Percentiles rank a stretch among this genome's conserved stretches.
Conservation (phyloP, 2,888 invertebrate genomes). For the Vesta saturnalis region DNA sequence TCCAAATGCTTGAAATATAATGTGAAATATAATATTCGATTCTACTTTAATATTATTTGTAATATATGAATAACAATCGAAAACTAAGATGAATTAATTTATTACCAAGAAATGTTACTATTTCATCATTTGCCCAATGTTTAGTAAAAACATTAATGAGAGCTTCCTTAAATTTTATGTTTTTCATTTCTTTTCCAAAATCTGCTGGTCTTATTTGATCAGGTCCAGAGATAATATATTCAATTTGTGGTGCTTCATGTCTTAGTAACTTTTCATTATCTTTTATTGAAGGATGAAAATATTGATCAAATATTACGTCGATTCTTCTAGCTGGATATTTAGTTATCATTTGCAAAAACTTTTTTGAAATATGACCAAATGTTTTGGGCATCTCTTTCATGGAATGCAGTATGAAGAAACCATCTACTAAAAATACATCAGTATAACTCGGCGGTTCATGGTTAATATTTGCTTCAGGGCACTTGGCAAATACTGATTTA, state of each 20-base stretch:
- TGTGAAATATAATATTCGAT: too few relatives aligned
- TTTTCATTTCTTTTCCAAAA: constrained; percentile 4
- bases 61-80: too few relatives aligned
- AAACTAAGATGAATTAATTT: background rate
- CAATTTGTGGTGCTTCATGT: background rate
- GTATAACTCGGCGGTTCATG: constrained; percentile 24
- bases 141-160: background rate
- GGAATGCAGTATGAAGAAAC: constrained; percentile 45
- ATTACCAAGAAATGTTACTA: background rate
- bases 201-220: background rate
- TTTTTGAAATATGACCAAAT: constrained; percentile 42
- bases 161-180: constrained; percentile 1
- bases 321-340: constrained; percentile 40
- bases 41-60: too few relatives aligned
- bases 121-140: constrained; percentile 10
- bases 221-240: constrained; percentile 1
- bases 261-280: constrained; percentile 3
- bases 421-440: constrained; percentile 45
- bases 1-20: too few relatives aligned
- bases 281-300: constrained; percentile 21
- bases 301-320: constrained; percentile 43
- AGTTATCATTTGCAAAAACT: constrained; percentile 24
- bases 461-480: constrained; percentile 30
- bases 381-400: constrained; percentile 42
- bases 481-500: too few relatives aligned